Evolutionary conservation across 2,888 invertebrate genomes (phyloP).

Genomic region (Cynaeus angustus): DNA sequence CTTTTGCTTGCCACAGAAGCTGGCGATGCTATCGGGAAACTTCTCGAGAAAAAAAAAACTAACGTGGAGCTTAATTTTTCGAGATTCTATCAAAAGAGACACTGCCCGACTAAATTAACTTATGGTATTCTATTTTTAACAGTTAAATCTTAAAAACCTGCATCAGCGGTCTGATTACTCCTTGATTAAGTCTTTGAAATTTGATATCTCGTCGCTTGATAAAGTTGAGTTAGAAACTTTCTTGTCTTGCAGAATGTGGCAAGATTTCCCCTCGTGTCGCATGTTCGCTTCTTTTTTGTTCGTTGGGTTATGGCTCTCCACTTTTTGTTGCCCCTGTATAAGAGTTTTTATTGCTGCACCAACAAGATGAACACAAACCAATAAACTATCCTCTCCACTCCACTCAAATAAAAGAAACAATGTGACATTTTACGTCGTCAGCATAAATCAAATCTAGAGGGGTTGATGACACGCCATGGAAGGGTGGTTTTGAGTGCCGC

Average conservation of each 20-base stretch:
- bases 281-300: no score
- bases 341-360: slow-evolving; percentile 45
- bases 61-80: neutral
- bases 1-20: neutral
- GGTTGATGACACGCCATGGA: slow-evolving; percentile 23
- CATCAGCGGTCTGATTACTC: neutral
- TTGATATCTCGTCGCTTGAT: neutral
- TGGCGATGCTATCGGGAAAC: no score
- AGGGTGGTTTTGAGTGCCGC: neutral
- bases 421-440: slow-evolving; percentile 51
- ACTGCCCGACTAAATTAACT: no score
- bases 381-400: slow-evolving; percentile 59
- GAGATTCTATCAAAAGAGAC: slow-evolving; percentile 4
- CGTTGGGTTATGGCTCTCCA: no score
- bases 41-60: neutral
- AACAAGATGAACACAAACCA: slow-evolving; percentile 54
- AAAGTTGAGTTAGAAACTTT: neutral
- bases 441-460: slow-evolving; percentile 53
- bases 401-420: slow-evolving; percentile 57
- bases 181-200: slow-evolving; percentile 26
- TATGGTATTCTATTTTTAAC: no score
- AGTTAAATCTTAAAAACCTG: neutral
- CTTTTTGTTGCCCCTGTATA: neutral
- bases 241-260: neutral
- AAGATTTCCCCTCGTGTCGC: no score